phyloP scores from a whole-genome alignment of 2,888 invertebrate species.

The Lepidochrysops patricia region DNA sequence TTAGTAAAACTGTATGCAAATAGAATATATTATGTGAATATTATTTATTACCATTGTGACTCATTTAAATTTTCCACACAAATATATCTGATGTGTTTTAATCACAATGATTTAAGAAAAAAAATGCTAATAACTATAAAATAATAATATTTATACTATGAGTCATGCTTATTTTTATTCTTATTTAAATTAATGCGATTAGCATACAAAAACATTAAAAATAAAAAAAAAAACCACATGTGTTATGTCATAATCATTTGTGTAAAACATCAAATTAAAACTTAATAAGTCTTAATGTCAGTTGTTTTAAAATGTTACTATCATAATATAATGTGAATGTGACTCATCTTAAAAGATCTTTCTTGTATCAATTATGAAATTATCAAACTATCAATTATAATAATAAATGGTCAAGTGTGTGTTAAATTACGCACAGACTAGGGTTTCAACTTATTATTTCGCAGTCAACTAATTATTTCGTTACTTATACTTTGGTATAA shows the following conservation, averaged over 20 bases:
- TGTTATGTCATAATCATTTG: no score
- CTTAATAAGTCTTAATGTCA: slow-evolving; percentile 1
- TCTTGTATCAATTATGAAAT: background rate
- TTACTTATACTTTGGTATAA: no score
- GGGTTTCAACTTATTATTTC: no score
- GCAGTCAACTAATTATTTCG: no score
- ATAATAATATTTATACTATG: background rate
- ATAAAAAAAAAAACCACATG: background rate
- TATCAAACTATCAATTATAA: no score
- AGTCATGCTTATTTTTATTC: background rate
- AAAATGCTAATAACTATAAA: background rate
- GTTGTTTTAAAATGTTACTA: background rate
- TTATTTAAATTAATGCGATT: background rate
- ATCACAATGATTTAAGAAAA: background rate
- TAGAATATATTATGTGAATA: background rate
- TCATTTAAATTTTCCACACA: background rate
- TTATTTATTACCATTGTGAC: background rate
- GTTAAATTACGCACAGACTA: no score
- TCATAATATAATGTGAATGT: no score
- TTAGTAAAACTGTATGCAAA: background rate
- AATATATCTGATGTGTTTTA: background rate
- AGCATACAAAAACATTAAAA: background rate
- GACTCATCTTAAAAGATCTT: background rate
- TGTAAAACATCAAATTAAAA: slow-evolving; percentile 1
- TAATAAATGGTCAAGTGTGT: no score